A percentile compares a stretch with the other conserved stretches of the same genome.
phyloP scores from a whole-genome alignment of 2,797 vertebrate genomes.

The Lophius americanus region DNA sequence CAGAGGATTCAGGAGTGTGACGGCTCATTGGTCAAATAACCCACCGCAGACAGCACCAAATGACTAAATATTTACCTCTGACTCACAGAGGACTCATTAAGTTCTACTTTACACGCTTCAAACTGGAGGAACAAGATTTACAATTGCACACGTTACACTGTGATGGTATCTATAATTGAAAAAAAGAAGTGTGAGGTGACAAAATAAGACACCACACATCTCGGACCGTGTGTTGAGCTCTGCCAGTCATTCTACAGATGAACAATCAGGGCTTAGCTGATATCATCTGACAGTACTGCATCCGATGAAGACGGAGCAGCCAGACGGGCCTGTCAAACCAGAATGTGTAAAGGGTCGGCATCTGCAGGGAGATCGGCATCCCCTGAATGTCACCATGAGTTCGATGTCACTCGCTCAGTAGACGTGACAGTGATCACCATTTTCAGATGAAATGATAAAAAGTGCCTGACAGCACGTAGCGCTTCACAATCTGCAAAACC shows the following conservation, averaged over 20 bases:
- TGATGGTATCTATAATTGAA: not conserved
- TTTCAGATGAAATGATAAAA: not conserved
- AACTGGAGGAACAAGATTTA: not conserved
- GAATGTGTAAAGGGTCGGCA: not conserved
- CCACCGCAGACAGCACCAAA: not conserved
- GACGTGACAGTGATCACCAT: not conserved
- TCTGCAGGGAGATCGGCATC: conserved; percentile 1
- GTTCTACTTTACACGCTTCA: not conserved
- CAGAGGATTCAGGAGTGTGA: not conserved
- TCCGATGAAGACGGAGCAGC: conserved; percentile 37
- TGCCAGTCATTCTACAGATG: conserved; percentile 10
- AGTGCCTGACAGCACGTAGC: too few species aligned
- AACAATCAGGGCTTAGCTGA: conserved; percentile 18
- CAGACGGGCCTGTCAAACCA: conserved; percentile 2
- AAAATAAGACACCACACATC: not conserved
- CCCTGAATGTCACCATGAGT: not conserved
- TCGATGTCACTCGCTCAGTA: not conserved
- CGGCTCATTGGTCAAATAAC: not conserved
- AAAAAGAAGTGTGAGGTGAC: not conserved
- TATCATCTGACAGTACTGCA: conserved; percentile 33
- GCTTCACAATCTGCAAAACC: not conserved
- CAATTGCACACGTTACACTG: not conserved
- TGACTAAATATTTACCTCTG: not conserved
- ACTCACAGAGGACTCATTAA: not conserved
- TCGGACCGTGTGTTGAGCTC: too few species aligned